Base-by-base conservation (phyloP, 2,797 vertebrate genomes). In the Cossypha polioptera region DNA sequence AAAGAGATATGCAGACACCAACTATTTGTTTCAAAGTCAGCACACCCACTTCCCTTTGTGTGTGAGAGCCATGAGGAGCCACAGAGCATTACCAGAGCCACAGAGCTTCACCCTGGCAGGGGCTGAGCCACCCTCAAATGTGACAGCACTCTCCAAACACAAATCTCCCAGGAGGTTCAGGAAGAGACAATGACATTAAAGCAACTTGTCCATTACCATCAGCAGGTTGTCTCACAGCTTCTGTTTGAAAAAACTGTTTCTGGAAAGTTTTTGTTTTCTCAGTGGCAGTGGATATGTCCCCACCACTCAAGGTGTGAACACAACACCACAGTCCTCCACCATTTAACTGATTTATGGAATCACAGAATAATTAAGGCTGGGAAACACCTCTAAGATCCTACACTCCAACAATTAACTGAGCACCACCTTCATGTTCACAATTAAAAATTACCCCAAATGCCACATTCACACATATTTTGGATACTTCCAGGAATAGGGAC, bases 271-370 rank as follows among this genome's bases (percentile, higher is more conserved):
- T 53, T 53, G 51, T 45, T 54, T 54, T 11, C 62, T 81, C 69
- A 20, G 0, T 24, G 33, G 28, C 29, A 40, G 22, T 13, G 22
- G 21, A 6, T 25, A 17, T 0, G 0, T 36, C 43, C 21, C 13
- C 16, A 25, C 1, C 0, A 2, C 24, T 21, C 40, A 16, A 55
- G 25, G 26, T 51, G 15, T 11, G 31, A 74, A 13, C 1, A 3
- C 31, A 38, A 0, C 26, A 51, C 28, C 40, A 22, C 8, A 22
- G 48, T 19, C 9, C 24, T 50, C 2, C 4, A 24, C 11, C 7
- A 4, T 1, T 4, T 26, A 11, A 8, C 3, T 2, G 35, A 35
- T 47, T 36, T 25, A 33, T 25, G 20, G 28, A 26, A 16, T 21
- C 20, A 33, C 13, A 43, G 16, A 17, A 25, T 25, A 36, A 16